These are phyloP conservation scores for Orthosia gracilis DNA, from an alignment of 2,888 invertebrate genomes.

Conservation along the genomic window DNA sequence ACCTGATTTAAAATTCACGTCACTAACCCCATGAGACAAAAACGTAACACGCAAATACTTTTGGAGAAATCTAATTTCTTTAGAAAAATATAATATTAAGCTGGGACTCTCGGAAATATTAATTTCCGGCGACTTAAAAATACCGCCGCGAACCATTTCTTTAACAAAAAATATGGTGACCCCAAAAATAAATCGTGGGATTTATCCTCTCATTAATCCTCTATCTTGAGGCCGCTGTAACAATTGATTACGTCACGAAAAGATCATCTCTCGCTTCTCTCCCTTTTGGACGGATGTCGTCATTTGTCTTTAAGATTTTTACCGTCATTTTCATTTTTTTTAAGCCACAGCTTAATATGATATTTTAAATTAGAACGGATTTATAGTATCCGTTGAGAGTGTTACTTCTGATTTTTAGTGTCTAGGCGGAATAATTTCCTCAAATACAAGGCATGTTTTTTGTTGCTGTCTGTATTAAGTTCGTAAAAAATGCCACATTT, in stretches of 20 bases:
- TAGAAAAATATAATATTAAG: constrained; percentile 60
- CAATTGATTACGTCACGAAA: constrained; percentile 64
- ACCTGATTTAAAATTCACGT: constrained; percentile 52
- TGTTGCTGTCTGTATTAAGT: not conserved
- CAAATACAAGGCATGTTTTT: not conserved
- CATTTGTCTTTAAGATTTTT: constrained; percentile 51
- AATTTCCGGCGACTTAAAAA: constrained; percentile 75
- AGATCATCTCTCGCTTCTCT: constrained; percentile 58
- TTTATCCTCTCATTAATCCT: constrained; percentile 71
- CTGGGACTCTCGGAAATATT: constrained; percentile 70
- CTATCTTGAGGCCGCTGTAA: constrained; percentile 56
- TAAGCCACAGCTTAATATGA: constrained; percentile 41
- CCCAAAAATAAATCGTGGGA: constrained; percentile 66
- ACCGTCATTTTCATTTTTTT: constrained; percentile 38
- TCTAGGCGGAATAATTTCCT: not conserved
- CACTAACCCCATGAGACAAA: constrained; percentile 46
- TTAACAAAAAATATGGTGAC: constrained; percentile 68
- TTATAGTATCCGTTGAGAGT: constrained; percentile 32
- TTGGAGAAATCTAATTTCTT: constrained; percentile 59
- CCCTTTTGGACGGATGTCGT: constrained; percentile 46
- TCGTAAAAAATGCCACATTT: not conserved
- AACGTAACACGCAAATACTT: constrained; percentile 47
- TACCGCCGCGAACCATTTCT: constrained; percentile 69
- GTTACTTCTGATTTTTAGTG: constrained; percentile 18
- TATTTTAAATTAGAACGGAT: constrained; percentile 46